These are phyloP conservation scores for Dryobota labecula DNA, from an alignment of 2,888 invertebrate species.

Conservation along the genomic window DNA sequence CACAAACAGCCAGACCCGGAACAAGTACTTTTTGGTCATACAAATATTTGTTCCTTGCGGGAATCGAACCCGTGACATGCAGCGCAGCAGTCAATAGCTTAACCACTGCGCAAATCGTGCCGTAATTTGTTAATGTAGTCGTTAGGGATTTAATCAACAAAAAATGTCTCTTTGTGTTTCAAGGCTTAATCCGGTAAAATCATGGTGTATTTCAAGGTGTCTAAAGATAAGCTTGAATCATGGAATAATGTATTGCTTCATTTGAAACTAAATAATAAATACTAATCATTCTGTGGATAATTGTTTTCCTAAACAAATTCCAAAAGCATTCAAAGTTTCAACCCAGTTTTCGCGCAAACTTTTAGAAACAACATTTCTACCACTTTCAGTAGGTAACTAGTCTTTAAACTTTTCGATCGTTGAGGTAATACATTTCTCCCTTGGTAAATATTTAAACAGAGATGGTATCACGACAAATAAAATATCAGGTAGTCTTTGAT, in stretches of 20 bases:
- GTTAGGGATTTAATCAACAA: too few species aligned
- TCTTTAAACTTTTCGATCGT: constrained; percentile 36
- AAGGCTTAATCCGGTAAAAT: too few species aligned
- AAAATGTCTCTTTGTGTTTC: too few species aligned
- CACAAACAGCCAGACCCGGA: too few species aligned
- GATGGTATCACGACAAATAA: constrained; percentile 31
- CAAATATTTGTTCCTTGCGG: too few species aligned
- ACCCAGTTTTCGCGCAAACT: constrained; percentile 31
- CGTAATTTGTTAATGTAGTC: too few species aligned
- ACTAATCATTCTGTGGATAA: not conserved
- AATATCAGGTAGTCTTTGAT: constrained; percentile 54
- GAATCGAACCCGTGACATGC: too few species aligned
- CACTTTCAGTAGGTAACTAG: constrained; percentile 26
- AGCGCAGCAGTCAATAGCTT: too few species aligned
- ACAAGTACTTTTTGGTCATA: too few species aligned
- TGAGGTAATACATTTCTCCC: constrained; percentile 23
- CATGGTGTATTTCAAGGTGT: not conserved
- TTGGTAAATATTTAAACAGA: constrained; percentile 39
- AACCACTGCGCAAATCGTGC: too few species aligned
- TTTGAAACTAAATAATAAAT: constrained; percentile 1
- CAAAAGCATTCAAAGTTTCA: constrained; percentile 30
- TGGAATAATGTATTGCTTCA: not conserved
- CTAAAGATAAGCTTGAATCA: not conserved
- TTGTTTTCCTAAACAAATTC: constrained; percentile 28
- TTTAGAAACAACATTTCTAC: constrained; percentile 25